Evolutionary conservation across 1,140 invertebrate genomes (phyloP).

Genomic region (Chrysopa pallens): DNA sequence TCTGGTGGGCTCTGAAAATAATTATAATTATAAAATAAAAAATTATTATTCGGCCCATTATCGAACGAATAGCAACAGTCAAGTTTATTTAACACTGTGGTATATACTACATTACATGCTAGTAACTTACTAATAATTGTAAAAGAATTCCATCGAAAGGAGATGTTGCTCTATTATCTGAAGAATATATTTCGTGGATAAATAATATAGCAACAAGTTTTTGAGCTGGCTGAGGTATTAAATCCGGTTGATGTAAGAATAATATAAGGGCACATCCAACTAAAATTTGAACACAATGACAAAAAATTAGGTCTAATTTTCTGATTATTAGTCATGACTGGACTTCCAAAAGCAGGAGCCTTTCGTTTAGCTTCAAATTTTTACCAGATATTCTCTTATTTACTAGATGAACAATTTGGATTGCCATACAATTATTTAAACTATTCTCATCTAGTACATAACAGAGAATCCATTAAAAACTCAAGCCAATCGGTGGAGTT

Average conservation of each 20-base stretch:
- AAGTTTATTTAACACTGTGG: neutral
- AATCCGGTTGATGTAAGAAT: constrained; percentile 49
- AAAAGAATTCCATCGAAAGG: constrained; percentile 55
- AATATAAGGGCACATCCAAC: constrained; percentile 43
- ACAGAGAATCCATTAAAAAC: too few relatives aligned
- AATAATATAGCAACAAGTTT: constrained; percentile 45
- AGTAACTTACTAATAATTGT: constrained; percentile 34
- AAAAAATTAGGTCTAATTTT: too few relatives aligned
- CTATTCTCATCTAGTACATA: neutral
- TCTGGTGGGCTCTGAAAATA: constrained; percentile 29
- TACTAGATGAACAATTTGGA: too few relatives aligned
- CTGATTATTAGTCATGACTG: too few relatives aligned
- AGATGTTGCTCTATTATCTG: constrained; percentile 42
- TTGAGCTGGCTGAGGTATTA: constrained; percentile 45
- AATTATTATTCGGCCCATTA: too few relatives aligned
- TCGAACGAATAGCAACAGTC: too few relatives aligned
- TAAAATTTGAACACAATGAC: constrained; percentile 10
- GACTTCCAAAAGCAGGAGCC: too few relatives aligned
- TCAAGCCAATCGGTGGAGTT: too few relatives aligned
- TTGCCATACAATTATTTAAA: neutral
- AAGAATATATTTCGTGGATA: constrained; percentile 49
- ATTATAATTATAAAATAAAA: constrained; percentile 5
- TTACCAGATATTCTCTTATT: too few relatives aligned
- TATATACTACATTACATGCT: neutral
- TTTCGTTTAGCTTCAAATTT: too few relatives aligned